Base-by-base conservation (phyloP, 2,113 vertebrate species). In the Sterrhoptilus dennistouni region DNA sequence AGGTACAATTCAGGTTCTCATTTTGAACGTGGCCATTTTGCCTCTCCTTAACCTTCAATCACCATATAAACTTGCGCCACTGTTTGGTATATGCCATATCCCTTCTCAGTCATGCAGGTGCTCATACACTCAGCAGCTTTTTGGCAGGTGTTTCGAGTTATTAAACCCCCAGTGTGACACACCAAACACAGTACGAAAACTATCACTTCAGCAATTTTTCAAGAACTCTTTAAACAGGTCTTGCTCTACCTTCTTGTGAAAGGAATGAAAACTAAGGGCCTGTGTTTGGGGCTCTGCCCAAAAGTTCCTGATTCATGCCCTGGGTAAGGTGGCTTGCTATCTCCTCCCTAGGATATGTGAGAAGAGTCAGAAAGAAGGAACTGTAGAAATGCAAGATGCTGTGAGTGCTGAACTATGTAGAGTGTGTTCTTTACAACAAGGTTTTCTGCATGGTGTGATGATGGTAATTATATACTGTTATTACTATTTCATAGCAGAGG, bases 241-340 rank as follows among this genome's bases (percentile, higher is more conserved):
- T 90, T 94, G 14, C 5, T 64, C 6, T 33, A 49, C 7, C 15
- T 74, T 28, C 35, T 14, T 27, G 9, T 52, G 36, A 91, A 85
- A 83, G 27, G n/a, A 69, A 74, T 0, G 0, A 66, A 80, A 89
- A 59, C 4, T 14, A 63, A 29, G 8, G 5, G 2, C 13, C 24
- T 40, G 0, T 33, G 11, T 59, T 47, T 59, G 42, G 11, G 29
- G 1, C 3, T 78, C 33, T 86, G n/a, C 28, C 9, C 44, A 56
- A 44, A 80, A 18, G 10, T 40, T 31, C 19, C 27, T 0, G 0
- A 15, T 49, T 75, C 8, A 5, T 74, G 20, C 28, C 11, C 2
- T 59, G 13, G 8, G 1, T 70, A 81, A 60, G 17, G 12, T 56
- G 24, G 14, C 35, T 83, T 86, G 13, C 6, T 53, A 77, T 90